Conservation (phyloP, 2,888 invertebrate genomes). For the Chymomyza amoena region DNA sequence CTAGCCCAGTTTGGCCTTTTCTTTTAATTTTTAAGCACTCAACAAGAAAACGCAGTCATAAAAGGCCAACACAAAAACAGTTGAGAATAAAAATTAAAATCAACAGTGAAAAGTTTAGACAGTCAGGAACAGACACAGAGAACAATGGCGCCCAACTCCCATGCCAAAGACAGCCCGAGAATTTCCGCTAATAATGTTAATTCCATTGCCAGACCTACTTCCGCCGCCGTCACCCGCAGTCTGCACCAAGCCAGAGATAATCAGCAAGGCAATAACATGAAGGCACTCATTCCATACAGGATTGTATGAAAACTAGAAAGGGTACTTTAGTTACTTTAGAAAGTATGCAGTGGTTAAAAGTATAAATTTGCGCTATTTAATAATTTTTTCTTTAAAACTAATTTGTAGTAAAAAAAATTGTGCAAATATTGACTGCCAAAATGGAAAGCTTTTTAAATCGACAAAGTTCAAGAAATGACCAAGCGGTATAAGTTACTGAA, state of each 20-base stretch:
- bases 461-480: too few species aligned
- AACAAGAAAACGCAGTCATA: neutral
- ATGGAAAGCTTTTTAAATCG: too few species aligned
- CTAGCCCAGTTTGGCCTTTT: too few species aligned
- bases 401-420: too few species aligned
- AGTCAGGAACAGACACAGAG: neutral
- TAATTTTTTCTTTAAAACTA: too few species aligned
- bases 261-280: slow-evolving; percentile 35
- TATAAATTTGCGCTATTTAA: too few species aligned
- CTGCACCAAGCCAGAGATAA: slow-evolving; percentile 48
- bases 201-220: slow-evolving; percentile 60
- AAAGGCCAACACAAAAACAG: slow-evolving; percentile 35
- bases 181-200: slow-evolving; percentile 73
- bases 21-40: neutral
- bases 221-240: neutral
- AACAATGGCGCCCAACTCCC: neutral
- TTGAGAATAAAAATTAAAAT: slow-evolving; percentile 41
- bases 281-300: neutral
- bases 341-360: neutral
- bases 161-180: neutral
- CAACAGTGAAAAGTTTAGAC: slow-evolving; percentile 49
- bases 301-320: neutral
- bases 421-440: too few species aligned
- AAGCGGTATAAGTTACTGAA: too few species aligned
- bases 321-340: neutral